A percentile compares a stretch with the other conserved stretches of the same genome.
These are phyloP conservation scores for Heliconius nattereri DNA, from an alignment of 1,140 invertebrate genomes.

Conservation along the genomic window DNA sequence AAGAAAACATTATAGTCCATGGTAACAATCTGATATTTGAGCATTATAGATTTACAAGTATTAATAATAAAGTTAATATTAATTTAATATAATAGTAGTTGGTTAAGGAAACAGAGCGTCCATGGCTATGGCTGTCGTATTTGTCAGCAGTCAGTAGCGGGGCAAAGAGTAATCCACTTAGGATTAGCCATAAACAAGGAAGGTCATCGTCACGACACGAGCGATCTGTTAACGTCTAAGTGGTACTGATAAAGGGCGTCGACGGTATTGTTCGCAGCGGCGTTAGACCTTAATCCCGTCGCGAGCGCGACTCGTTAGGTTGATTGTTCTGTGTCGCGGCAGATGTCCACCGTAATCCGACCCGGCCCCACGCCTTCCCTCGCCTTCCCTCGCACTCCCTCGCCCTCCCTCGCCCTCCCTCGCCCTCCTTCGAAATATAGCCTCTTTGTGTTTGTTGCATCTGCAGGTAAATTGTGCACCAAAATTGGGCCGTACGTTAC, in stretches of 20 bases:
- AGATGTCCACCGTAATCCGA: constrained; percentile 77
- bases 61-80: neutral
- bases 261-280: constrained; percentile 72
- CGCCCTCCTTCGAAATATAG: constrained; percentile 66
- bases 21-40: neutral
- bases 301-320: constrained; percentile 74
- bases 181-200: constrained; percentile 76
- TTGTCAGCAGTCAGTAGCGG: neutral
- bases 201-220: constrained; percentile 71
- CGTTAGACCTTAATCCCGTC: constrained; percentile 77
- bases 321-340: constrained; percentile 75
- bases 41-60: neutral
- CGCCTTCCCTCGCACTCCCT: constrained; percentile 36
- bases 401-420: constrained; percentile 32
- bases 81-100: neutral
- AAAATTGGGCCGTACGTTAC: constrained; percentile 76
- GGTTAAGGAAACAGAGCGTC: neutral
- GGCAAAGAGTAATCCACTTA: constrained; percentile 73
- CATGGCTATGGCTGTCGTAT: neutral
- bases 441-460: constrained; percentile 80
- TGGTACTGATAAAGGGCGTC: constrained; percentile 74
- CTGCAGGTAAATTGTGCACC: constrained; percentile 78
- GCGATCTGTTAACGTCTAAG: constrained; percentile 75
- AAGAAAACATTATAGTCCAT: neutral
- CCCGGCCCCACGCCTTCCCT: constrained; percentile 47